Base-by-base conservation (phyloP, 2,797 vertebrate genomes). In the Cossypha niveicapilla region DNA sequence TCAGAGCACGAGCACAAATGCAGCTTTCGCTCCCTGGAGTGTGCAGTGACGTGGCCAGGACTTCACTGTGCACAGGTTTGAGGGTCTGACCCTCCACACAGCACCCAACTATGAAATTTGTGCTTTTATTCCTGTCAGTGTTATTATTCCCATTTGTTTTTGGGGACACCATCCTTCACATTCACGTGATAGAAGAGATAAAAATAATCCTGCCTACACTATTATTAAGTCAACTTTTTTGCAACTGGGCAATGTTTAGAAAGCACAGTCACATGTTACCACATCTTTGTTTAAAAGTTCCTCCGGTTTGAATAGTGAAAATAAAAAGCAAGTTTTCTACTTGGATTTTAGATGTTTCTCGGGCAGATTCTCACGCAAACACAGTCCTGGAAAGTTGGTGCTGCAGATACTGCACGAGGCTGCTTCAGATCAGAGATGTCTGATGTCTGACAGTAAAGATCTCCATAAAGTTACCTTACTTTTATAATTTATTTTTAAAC, bases 241-340 rank as follows among this genome's bases (percentile, higher is more conserved):
- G 50, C 63, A 77, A 47, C 15, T 2, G 8, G 28, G 35, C 50
- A 68, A 54, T 32, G 81, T 72, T 93, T 80, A 44, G 86, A 85
- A 94, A 87, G 62, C 48, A 39, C 50, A 32, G 18, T 81, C 25
- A 9, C 19, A 21, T 57, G 86, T 94, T 58, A 91, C 32, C 58
- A 81, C 34, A 57, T 67, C 75, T 86, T 83, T 51, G 68, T 93
- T 92, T 74, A 74, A 19, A 89, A 92, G 65, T 79, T 85, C 77
- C 45, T 58, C 53, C 45, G 61, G 61, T 83, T 30, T 71, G 48
- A 93, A 67, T 7, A 85, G 66, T 18, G 81, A 80, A 88, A 95
- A 85, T 45, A 89, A 90, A 94, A 86, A 82, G 15, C 53, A 79
- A 86, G 45, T 79, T 91, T 88, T 79, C 28, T 35, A 30, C 35